These are phyloP conservation scores for Carollia perspicillata DNA, from an alignment of 2,113 vertebrate species.

Conservation along the genomic window DNA sequence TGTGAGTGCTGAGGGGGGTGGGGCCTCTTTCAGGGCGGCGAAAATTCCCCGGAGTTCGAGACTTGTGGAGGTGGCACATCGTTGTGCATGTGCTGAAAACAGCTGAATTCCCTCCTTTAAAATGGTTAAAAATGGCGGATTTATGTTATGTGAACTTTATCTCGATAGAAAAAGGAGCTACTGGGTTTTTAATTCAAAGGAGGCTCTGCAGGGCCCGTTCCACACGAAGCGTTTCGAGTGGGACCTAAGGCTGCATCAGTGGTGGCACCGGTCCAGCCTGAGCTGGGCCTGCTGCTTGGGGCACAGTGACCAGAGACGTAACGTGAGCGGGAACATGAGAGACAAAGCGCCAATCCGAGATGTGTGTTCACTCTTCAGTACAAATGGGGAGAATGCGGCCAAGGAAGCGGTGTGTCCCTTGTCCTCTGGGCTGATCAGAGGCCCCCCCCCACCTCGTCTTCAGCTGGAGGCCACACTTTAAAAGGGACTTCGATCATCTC, in stretches of 20 bases:
- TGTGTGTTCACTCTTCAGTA: neutral
- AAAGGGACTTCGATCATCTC: neutral
- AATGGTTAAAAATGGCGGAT: neutral
- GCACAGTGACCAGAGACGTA: neutral
- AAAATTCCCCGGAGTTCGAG: neutral
- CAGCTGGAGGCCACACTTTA: neutral
- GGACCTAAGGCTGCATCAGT: neutral
- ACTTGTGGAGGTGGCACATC: neutral
- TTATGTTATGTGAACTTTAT: neutral
- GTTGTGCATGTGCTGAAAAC: neutral
- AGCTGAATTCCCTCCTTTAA: neutral
- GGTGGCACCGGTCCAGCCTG: neutral
- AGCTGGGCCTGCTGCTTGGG: neutral
- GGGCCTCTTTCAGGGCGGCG: neutral
- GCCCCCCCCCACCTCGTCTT: neutral
- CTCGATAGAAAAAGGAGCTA: neutral
- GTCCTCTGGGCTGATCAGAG: neutral
- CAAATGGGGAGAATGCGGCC: neutral
- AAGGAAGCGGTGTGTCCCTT: neutral
- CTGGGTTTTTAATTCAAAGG: constrained; percentile 15
- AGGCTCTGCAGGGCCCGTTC: neutral
- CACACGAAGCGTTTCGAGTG: neutral
- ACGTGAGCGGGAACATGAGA: neutral
- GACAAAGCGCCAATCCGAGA: neutral
- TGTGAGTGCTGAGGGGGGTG: neutral